Conservation (phyloP, 2,888 invertebrate species). For the Polydrusus pterygomalis region DNA sequence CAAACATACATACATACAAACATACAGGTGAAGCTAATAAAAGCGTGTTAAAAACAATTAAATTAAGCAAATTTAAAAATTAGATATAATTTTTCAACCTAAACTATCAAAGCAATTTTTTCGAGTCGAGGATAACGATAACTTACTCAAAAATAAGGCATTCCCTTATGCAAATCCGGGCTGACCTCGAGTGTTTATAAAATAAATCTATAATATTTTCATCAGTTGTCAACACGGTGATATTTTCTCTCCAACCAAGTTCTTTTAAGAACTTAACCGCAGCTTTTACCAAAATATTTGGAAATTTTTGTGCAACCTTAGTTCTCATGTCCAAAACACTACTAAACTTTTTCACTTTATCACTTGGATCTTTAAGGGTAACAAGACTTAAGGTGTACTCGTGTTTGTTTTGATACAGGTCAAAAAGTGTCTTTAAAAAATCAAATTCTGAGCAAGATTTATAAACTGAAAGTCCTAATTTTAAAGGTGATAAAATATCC, state of each 20-base stretch:
- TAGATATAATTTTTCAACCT: no score
- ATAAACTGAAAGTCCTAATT: slow-evolving; percentile 64
- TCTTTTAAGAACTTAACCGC: slow-evolving; percentile 63
- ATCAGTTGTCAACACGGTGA: slow-evolving; percentile 66
- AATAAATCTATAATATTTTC: slow-evolving; percentile 65
- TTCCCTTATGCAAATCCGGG: slow-evolving; percentile 67
- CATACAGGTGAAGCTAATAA: no score
- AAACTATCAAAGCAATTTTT: neutral
- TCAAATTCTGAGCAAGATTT: slow-evolving; percentile 65
- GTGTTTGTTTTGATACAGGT: slow-evolving; percentile 61
- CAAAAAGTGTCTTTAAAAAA: slow-evolving; percentile 63
- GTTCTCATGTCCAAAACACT: slow-evolving; percentile 63
- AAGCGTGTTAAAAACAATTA: no score
- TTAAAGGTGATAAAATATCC: slow-evolving; percentile 60
- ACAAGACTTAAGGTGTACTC: slow-evolving; percentile 64
- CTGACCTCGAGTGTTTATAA: slow-evolving; percentile 63
- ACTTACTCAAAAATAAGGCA: slow-evolving; percentile 55
- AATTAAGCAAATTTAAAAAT: no score
- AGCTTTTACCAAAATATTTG: slow-evolving; percentile 62
- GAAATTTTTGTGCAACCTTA: slow-evolving; percentile 56
- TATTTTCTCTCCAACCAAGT: slow-evolving; percentile 65
- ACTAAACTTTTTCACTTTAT: slow-evolving; percentile 62
- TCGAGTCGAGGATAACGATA: slow-evolving; percentile 2
- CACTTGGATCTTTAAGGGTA: slow-evolving; percentile 49
- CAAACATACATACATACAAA: no score